Evolutionary conservation across 1,140 invertebrate species (phyloP).

Genomic region (Orius laevigatus): DNA sequence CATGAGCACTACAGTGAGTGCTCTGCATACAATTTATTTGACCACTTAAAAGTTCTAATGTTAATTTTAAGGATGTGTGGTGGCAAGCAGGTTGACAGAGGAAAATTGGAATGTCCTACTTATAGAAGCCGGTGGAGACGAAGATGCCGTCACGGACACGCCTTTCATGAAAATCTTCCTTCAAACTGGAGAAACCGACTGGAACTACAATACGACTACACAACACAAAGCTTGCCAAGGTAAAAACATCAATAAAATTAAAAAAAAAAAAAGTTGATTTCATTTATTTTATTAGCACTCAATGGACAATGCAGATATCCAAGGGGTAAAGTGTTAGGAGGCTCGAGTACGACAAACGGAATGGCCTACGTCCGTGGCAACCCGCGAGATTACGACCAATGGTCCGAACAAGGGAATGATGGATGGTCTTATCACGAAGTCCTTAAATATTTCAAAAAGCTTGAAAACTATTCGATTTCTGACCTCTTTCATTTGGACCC

Average conservation of each 20-base stretch:
- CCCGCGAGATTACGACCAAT: conserved; percentile 74
- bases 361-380: conserved; percentile 92
- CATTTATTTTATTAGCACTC: conserved; percentile 19
- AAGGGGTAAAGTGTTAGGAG: conserved; percentile 74
- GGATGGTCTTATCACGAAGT: conserved; percentile 83
- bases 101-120: conserved; percentile 10
- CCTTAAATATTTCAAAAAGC: conserved; percentile 73
- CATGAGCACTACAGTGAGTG: no score
- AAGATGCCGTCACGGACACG: not conserved
- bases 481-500: conserved; percentile 22
- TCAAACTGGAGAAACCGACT: conserved; percentile 33
- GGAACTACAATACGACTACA: conserved; percentile 44
- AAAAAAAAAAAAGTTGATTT: no score
- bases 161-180: not conserved
- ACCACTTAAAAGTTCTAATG: no score
- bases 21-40: no score
- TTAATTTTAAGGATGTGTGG: not conserved
- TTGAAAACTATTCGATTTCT: conserved; percentile 40
- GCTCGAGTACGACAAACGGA: conserved; percentile 85
- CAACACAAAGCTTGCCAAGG: conserved; percentile 22
- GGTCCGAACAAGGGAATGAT: conserved; percentile 66
- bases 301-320: conserved; percentile 74
- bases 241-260: no score
- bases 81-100: conserved; percentile 10
- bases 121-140: conserved; percentile 9